phyloP scores from a whole-genome alignment of 2,888 invertebrate genomes.

The Chloromyia formosa region DNA sequence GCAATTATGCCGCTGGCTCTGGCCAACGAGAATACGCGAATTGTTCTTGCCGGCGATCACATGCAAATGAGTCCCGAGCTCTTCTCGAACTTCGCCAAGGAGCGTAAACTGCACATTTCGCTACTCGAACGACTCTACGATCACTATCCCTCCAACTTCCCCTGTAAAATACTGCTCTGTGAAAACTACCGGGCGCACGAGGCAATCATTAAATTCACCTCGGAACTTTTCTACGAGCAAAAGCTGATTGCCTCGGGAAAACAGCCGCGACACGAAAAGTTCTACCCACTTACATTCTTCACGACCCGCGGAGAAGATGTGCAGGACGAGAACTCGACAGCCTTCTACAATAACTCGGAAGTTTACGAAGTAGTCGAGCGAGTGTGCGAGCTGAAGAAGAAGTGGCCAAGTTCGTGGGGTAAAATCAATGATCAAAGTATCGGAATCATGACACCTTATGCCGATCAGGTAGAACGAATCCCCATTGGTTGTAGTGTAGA shows the following conservation, averaged over 20 bases:
- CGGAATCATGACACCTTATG: slow-evolving; percentile 85
- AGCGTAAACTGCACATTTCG: slow-evolving; percentile 76
- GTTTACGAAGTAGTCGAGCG: slow-evolving; percentile 82
- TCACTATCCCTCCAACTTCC: slow-evolving; percentile 76
- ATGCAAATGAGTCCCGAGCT: slow-evolving; percentile 86
- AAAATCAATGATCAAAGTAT: slow-evolving; percentile 79
- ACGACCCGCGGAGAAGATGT: slow-evolving; percentile 82
- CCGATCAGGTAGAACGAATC: slow-evolving; percentile 73
- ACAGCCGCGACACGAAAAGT: slow-evolving; percentile 74
- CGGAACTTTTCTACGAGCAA: slow-evolving; percentile 82
- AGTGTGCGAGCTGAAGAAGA: slow-evolving; percentile 74
- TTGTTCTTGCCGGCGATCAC: slow-evolving; percentile 86
- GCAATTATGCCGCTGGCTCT: slow-evolving; percentile 81
- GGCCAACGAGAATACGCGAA: slow-evolving; percentile 75
- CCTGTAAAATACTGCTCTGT: slow-evolving; percentile 81
- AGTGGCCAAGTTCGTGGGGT: slow-evolving; percentile 81
- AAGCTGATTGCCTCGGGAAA: slow-evolving; percentile 78
- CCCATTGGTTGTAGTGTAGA: not conserved
- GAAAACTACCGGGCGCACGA: slow-evolving; percentile 86
- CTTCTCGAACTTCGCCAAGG: slow-evolving; percentile 77
- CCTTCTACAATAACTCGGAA: slow-evolving; percentile 84
- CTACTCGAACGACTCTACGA: slow-evolving; percentile 81
- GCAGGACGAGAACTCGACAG: slow-evolving; percentile 80
- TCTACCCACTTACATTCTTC: slow-evolving; percentile 81
- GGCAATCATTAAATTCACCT: slow-evolving; percentile 82